A percentile compares a stretch with the other conserved stretches of the same genome.
phyloP scores from a whole-genome alignment of 1,140 invertebrate genomes.

The Drosophila quadrilineata region DNA sequence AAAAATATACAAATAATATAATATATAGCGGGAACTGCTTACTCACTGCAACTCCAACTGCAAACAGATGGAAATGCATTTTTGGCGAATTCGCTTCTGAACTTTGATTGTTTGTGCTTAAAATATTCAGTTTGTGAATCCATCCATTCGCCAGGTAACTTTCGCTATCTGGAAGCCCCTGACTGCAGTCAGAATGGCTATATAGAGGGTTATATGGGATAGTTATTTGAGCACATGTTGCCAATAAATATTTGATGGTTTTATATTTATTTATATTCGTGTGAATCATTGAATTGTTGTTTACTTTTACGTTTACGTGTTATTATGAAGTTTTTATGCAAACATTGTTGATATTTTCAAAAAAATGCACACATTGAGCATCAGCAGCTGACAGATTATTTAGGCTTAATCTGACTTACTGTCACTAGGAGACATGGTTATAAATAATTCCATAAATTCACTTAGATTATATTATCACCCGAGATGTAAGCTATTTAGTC shows the following conservation, averaged over 20 bases:
- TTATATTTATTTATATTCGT: slow-evolving; percentile 44
- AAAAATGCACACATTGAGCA: slow-evolving; percentile 7
- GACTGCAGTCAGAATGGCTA: background rate
- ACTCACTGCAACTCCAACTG: background rate
- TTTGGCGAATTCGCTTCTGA: slow-evolving; percentile 35
- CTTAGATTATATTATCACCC: slow-evolving; percentile 3
- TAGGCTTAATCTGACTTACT: slow-evolving; percentile 50
- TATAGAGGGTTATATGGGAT: background rate
- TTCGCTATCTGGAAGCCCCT: background rate
- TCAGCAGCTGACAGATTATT: slow-evolving; percentile 19
- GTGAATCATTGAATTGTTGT: slow-evolving; percentile 4
- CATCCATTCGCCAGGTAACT: background rate
- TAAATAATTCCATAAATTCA: slow-evolving; percentile 57
- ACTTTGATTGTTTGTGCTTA: slow-evolving; percentile 30
- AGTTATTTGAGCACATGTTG: slow-evolving; percentile 9
- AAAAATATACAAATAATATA: slow-evolving; percentile 15
- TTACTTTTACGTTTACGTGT: no score
- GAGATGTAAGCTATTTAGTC: no score
- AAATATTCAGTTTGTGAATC: slow-evolving; percentile 33
- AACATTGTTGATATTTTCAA: slow-evolving; percentile 6
- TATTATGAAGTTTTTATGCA: background rate
- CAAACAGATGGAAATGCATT: slow-evolving; percentile 18
- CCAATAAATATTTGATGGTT: slow-evolving; percentile 64
- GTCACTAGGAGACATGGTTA: slow-evolving; percentile 53
- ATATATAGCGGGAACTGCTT: background rate